Conservation (phyloP, 1,140 invertebrate species). For the Hyphantria cunea region DNA sequence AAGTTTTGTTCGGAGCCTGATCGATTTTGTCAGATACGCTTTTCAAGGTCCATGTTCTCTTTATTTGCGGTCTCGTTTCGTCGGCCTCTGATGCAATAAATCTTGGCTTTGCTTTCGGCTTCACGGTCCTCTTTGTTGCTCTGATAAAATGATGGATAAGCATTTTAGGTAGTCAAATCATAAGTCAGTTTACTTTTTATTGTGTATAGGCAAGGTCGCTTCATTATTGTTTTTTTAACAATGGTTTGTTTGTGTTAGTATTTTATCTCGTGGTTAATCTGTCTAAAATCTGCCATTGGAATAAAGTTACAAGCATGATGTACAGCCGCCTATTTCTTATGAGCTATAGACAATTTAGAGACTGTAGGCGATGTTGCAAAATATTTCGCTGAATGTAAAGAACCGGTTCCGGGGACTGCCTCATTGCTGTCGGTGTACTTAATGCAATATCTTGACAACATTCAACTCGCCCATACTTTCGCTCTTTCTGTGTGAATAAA, state of each 20-base stretch:
- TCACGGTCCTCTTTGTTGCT: constrained; percentile 71
- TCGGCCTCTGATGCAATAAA: constrained; percentile 76
- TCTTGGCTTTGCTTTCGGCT: constrained; percentile 70
- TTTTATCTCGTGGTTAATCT: background rate
- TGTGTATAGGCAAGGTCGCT: constrained; percentile 27
- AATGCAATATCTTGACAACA: constrained; percentile 37
- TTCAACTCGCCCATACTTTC: constrained; percentile 47
- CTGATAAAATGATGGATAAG: constrained; percentile 74
- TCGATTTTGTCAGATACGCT: constrained; percentile 80
- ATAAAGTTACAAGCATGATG: too few species aligned
- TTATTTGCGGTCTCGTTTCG: constrained; percentile 79
- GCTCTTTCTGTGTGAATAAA: constrained; percentile 44
- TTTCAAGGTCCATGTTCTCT: constrained; percentile 79
- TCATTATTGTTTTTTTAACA: constrained; percentile 30
- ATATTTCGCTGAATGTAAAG: constrained; percentile 56
- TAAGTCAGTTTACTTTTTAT: constrained; percentile 36
- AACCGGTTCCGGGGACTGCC: constrained; percentile 55
- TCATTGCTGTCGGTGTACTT: constrained; percentile 26
- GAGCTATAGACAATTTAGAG: background rate
- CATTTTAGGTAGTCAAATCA: constrained; percentile 56
- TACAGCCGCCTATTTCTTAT: too few species aligned
- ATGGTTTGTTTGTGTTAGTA: constrained; percentile 7
- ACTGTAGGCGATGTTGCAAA: constrained; percentile 54
- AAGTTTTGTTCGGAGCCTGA: constrained; percentile 76
- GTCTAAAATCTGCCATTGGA: too few species aligned